These are phyloP conservation scores for Phoxinus phoxinus DNA, from an alignment of 2,113 vertebrate genomes.

Conservation along the genomic window DNA sequence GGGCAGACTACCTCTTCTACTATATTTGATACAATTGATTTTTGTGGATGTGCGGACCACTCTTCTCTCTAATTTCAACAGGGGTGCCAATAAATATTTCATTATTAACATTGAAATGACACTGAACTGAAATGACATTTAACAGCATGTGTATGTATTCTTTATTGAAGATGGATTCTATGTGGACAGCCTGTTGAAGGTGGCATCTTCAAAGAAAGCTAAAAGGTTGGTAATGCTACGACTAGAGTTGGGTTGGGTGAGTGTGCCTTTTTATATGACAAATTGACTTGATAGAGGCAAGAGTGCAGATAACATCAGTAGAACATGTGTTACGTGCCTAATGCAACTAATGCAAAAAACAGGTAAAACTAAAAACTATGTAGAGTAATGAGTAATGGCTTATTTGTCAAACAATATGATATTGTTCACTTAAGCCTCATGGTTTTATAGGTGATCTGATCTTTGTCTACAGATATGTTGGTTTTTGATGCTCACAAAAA, in stretches of 20 bases:
- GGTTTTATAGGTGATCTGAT: background rate
- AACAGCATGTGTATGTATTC: background rate
- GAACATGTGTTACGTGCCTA: background rate
- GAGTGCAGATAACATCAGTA: background rate
- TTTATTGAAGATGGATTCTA: constrained; percentile 9
- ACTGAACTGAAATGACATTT: constrained; percentile 2
- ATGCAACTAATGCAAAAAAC: background rate
- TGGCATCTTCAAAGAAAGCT: constrained; percentile 4
- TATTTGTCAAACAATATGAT: background rate
- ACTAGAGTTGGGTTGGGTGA: background rate
- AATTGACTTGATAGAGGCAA: constrained; percentile 2
- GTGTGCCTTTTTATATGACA: background rate
- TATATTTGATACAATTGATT: background rate
- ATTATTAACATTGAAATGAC: background rate
- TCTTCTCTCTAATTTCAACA: background rate
- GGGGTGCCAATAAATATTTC: background rate
- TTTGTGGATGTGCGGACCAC: background rate
- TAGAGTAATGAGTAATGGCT: constrained; percentile 3
- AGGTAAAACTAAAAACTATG: background rate
- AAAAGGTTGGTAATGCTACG: constrained; percentile 3
- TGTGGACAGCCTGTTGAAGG: constrained; percentile 7
- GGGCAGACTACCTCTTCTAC: too few species aligned
- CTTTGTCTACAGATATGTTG: constrained; percentile 6
- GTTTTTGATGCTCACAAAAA: constrained; percentile 3
- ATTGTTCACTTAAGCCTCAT: background rate